Evolutionary conservation across 2,113 vertebrate genomes (phyloP).

Genomic region (Xerus inauris): DNA sequence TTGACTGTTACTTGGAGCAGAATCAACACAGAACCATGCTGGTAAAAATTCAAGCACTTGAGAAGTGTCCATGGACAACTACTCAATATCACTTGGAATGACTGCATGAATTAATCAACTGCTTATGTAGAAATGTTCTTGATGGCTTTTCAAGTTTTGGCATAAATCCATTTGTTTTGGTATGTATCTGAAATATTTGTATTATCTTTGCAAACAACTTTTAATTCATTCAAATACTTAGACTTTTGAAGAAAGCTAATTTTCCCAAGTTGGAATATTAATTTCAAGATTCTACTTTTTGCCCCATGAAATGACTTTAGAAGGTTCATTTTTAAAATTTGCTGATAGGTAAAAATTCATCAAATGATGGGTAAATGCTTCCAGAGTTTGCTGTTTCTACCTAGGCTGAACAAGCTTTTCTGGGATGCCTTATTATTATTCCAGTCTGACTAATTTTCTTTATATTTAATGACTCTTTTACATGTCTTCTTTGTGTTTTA

Average conservation of each 20-base stretch:
- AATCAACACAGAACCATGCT: background rate
- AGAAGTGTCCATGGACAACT: background rate
- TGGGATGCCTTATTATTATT: slow-evolving; percentile 77
- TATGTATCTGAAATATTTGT: background rate
- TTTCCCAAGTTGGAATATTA: background rate
- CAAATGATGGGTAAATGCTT: slow-evolving; percentile 78
- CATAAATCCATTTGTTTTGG: background rate
- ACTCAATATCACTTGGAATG: background rate
- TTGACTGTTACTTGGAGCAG: background rate
- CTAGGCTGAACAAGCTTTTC: slow-evolving; percentile 80
- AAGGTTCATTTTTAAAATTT: slow-evolving; percentile 75
- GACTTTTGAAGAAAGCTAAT: background rate
- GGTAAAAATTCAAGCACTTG: background rate
- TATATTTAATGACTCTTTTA: slow-evolving; percentile 80
- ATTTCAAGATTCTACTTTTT: slow-evolving; percentile 68
- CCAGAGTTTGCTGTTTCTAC: slow-evolving; percentile 84
- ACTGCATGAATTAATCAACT: background rate
- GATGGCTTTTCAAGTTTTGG: background rate
- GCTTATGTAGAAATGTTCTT: background rate
- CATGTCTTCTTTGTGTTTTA: slow-evolving; percentile 80
- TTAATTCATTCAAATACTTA: slow-evolving; percentile 17
- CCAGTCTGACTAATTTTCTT: slow-evolving; percentile 84
- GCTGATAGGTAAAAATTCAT: slow-evolving; percentile 84
- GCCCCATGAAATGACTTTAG: slow-evolving; percentile 72
- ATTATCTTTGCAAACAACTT: background rate